Percentiles rank a stretch among this genome's conserved stretches.
phyloP scores from a whole-genome alignment of 2,113 vertebrate genomes.

The Heloderma charlesbogerti region DNA sequence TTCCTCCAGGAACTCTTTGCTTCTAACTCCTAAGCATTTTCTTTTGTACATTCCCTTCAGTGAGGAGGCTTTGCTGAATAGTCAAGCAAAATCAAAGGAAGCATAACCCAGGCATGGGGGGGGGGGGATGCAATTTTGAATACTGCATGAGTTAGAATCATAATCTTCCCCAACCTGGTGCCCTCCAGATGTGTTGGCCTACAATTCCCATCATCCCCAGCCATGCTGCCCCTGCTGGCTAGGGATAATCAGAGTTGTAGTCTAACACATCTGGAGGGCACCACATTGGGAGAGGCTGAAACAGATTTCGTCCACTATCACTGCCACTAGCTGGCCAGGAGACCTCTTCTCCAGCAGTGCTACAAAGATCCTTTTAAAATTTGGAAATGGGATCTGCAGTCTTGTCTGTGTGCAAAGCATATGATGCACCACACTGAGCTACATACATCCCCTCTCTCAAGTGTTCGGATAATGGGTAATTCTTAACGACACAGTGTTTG shows the following conservation, averaged over 20 bases:
- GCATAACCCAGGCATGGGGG: not conserved
- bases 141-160: not conserved
- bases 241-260: not conserved
- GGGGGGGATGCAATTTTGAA: no score
- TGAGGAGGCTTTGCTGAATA: not conserved
- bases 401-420: not conserved
- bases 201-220: no score
- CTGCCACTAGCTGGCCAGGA: not conserved
- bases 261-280: no score
- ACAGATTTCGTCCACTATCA: not conserved
- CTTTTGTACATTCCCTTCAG: not conserved
- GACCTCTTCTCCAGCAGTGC: not conserved
- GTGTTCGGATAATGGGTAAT: not conserved
- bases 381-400: not conserved
- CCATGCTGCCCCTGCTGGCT: no score
- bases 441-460: no score
- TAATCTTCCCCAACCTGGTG: no score
- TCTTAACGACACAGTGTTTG: slow-evolving; percentile 46
- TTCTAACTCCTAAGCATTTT: not conserved
- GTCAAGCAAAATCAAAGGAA: not conserved
- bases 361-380: not conserved
- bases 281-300: no score
- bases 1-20: not conserved
- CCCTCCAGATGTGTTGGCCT: no score
- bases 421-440: not conserved